A percentile compares a stretch with the other conserved stretches of the same genome.
Evolutionary conservation across 2,888 invertebrate genomes (phyloP).

Genomic region (Eupithecia dodoneata): DNA sequence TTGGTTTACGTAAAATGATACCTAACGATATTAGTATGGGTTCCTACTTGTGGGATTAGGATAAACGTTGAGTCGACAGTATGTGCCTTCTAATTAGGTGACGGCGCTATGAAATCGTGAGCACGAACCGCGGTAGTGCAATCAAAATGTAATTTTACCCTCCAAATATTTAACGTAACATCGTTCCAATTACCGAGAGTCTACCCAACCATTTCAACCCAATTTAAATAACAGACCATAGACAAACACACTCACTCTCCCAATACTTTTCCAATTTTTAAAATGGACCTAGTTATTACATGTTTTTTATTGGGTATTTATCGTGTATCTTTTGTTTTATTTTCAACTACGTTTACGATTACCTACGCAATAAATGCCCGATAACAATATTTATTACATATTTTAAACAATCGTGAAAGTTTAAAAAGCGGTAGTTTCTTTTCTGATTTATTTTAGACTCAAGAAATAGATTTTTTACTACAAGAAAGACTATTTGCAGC

Average conservation of each 20-base stretch:
- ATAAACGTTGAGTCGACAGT: constrained; percentile 49
- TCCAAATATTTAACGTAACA: constrained; percentile 21
- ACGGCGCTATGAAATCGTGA: constrained; percentile 12
- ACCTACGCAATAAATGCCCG: no score
- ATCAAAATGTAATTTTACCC: constrained; percentile 26
- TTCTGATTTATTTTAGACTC: constrained; percentile 3
- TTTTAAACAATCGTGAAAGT: no score
- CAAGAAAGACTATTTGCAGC: constrained; percentile 24
- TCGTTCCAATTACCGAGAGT: constrained; percentile 13
- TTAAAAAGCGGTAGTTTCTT: background rate
- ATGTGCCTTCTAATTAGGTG: constrained; percentile 35
- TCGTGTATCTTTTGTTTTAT: no score
- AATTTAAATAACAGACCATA: background rate
- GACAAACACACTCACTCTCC: background rate
- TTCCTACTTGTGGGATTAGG: constrained; percentile 56
- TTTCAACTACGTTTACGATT: no score
- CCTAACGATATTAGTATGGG: constrained; percentile 51
- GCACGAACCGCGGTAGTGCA: constrained; percentile 20
- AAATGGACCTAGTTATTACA: background rate
- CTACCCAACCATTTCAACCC: constrained; percentile 6
- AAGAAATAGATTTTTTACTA: constrained; percentile 16
- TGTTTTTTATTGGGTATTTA: no score
- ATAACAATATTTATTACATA: no score
- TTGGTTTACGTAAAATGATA: constrained; percentile 49
- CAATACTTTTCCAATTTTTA: background rate